phyloP scores from a whole-genome alignment of 2,797 vertebrate species.

The Phrynocephalus vlangalii region DNA sequence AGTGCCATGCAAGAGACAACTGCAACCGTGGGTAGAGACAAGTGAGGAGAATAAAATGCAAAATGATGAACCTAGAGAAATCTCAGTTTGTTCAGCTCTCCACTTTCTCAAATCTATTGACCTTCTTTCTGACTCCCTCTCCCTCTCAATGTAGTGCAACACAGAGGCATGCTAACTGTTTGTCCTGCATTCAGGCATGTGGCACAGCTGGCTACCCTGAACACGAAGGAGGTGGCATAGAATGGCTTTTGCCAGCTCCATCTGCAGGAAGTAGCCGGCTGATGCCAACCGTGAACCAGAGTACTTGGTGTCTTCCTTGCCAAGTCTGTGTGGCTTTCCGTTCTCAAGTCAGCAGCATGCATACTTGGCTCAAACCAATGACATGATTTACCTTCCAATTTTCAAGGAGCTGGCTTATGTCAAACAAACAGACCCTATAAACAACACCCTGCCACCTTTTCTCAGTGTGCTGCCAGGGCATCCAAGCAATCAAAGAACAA shows the following conservation, averaged over 20 bases:
- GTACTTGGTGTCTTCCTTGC: not conserved
- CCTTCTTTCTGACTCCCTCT: not conserved
- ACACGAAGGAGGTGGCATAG: constrained; percentile 9
- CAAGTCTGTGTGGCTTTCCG: constrained; percentile 4
- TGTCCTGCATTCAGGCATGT: not conserved
- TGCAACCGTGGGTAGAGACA: not conserved
- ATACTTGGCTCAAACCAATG: not conserved
- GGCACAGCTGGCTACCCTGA: constrained; percentile 25
- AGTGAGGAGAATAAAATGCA: not conserved
- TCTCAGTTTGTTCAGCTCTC: not conserved
- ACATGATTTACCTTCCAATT: constrained; percentile 15
- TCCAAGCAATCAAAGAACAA: not conserved
- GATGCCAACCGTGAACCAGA: constrained; percentile 1
- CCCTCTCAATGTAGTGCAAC: not conserved
- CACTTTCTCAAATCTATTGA: not conserved
- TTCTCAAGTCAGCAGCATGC: not conserved
- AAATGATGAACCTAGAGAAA: not conserved
- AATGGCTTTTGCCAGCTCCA: constrained; percentile 11
- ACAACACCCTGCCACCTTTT: constrained; percentile 3
- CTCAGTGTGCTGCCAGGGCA: not conserved
- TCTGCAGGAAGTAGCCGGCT: constrained; percentile 11
- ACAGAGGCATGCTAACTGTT: not conserved
- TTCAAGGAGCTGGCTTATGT: not conserved
- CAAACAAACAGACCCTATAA: constrained; percentile 20
- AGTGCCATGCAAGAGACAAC: not conserved